Evolutionary conservation across 2,797 vertebrate species (phyloP).

Genomic region (Acridotheres tristis): DNA sequence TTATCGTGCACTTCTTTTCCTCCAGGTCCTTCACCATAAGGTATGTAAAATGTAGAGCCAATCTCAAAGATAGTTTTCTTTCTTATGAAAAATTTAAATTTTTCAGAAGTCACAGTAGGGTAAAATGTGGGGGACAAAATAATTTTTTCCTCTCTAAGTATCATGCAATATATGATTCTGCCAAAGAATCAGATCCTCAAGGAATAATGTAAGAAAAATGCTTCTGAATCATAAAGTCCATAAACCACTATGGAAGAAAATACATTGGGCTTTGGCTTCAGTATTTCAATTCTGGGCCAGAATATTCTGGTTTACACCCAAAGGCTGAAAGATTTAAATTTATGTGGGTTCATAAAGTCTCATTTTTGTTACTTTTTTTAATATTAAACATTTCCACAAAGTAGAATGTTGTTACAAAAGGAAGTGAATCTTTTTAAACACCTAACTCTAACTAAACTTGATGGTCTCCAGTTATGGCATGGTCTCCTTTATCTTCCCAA

Average conservation of each 20-base stretch:
- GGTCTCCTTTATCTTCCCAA: not conserved
- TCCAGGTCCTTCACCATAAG: not conserved
- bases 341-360: not conserved
- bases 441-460: not conserved
- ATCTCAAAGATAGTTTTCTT: not conserved
- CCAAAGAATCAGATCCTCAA: not conserved
- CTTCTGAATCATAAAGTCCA: not conserved
- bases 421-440: rapidly evolving
- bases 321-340: not conserved
- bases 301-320: not conserved
- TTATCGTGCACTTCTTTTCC: rapidly evolving
- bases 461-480: not conserved
- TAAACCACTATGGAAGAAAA: not conserved
- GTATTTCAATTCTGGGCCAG: not conserved
- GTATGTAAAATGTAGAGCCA: rapidly evolving
- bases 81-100: not conserved
- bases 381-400: not conserved
- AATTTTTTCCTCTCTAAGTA: not conserved
- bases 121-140: not conserved
- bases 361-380: not conserved
- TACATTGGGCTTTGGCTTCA: not conserved
- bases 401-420: not conserved
- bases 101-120: not conserved
- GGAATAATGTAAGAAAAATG: not conserved
- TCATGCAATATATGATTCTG: not conserved